Base-by-base conservation (phyloP, 2,113 vertebrate genomes). In the Quiscalus mexicanus region DNA sequence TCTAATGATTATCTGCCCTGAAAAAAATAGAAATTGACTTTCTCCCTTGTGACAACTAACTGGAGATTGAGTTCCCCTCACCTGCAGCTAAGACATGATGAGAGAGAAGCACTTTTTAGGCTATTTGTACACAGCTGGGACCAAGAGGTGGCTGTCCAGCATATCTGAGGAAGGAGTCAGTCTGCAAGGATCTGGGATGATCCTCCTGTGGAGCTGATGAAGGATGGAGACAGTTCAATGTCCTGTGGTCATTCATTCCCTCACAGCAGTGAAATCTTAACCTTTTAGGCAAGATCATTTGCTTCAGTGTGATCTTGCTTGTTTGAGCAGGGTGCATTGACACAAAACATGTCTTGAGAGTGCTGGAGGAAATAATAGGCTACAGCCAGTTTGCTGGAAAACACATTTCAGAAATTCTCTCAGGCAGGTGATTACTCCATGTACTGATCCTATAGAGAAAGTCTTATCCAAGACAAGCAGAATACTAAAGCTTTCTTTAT, bases 341-440 rank as follows among this genome's bases (percentile, higher is more conserved):
- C 79, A 87, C 55, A 90, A 70, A 92, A 90, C 63, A 41, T 23
- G 79, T 86, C 83, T 44, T 19, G 60, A 67, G 52, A 42, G 60
- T 0, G 0, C 76, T 90, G 55, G n/a, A 90, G 67, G 83, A 94
- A 90, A 80, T 92, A 93, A 92, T 56, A 68, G 39, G 74, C 75
- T 69, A 78, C 53, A 78, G 60, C 17, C 62, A 44, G 53, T 90
- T 94, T 92, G 56, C 77, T 94, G 84, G 80, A 84, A 96, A 91
- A 64, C 30, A 0, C 8, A 59, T 70, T 80, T 90, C 75, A 94
- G 71, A 88, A 86, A 84, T 92, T 80, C 71, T 93, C 86, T 92
- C 90, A 92, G 64, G 88, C 41, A 2, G 58, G 67, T 97, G 90
- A 93, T 92, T 95, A 50, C 39, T 70, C 55, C 45, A 80, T 81